Base-by-base conservation (phyloP, 1,140 invertebrate genomes). In the Caenorhabditis tropicalis region DNA sequence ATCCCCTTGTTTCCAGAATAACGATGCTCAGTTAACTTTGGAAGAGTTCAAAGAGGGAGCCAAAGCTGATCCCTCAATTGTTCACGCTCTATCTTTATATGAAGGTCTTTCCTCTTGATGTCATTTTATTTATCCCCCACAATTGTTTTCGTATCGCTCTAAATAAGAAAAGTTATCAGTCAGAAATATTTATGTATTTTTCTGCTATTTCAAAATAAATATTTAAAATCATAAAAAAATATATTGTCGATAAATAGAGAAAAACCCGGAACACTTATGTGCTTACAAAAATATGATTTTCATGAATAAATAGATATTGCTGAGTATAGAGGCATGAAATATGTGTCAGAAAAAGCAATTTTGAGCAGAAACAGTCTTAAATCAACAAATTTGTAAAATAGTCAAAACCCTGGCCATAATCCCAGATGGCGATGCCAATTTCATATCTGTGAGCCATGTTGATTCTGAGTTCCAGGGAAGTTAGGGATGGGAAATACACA, bases 11-110 rank as follows among this genome's bases (percentile, higher is more conserved):
- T 90, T 88, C 46, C 87, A 98, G 93, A 99, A 99, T 91, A 95
- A 97, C 92, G 97, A 99, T 92, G 96, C 98, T 91, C 94, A 95
- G 91, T 94, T 99, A 86, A 98, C 96, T 19, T 94, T 98, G 86
- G 97, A 99, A 90, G 97, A 99, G 92, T 99, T 99, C 92, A 94
- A 96, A 89, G 97, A 99, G 93, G 97, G 97, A 86, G 98, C 96
- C 91, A 98, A 98, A 92, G 96, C 96, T 56, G 97, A 99, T 92
- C 97, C 97, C 6, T 94, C 96, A 92, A 99, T 99, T 91, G 96
- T 99, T 21, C 96, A 98, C 92, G 97, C 94, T 15, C 88, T 94
- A 65, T 93, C 93, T 24, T 91, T 94, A 36, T 93, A 93, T 85
- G 91, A 92, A 83, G 90, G 90, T 70, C 86, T 91, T 33, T 87